Base-by-base conservation (phyloP, 2,113 vertebrate genomes). In the Lethenteron camtschaticum region DNA sequence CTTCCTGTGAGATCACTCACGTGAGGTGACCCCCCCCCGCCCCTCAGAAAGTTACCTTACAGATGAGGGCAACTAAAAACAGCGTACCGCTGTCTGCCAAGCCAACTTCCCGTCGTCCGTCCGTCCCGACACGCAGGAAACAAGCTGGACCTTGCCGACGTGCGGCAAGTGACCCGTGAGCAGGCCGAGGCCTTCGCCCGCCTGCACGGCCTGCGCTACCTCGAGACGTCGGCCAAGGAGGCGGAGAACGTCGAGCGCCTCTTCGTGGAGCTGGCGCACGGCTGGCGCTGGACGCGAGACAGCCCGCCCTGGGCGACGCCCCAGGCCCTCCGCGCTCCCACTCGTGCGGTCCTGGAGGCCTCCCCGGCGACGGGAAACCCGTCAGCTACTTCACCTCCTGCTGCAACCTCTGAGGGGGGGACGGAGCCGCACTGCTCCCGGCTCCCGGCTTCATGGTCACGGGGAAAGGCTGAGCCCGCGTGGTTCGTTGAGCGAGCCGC, bases 371-470 rank as follows among this genome's bases (percentile, higher is more conserved):
- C 79, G 92, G 90, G 70, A 99, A 92, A 80, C 86, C 79, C 78
- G 96, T 99, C 83, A 95, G 83, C 79, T 97, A 96, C 81, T 85
- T 97, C 84, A 90, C 83, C 87, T 99, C 92, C 85, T 99, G 94
- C 85, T n/a, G 8, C 63, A 11, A 24, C 24, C 24, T 16, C n/a
- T 16, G 63, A 66, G 41, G 41, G 41, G 41, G 41, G 41, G 41
- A 41, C 41, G 41, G 3, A 41, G 41, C 41, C 41, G 41, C 41
- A 41, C 41, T 41, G 41, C 41, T 41, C 41, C 41, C 41, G 41
- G 41, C 41, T n/a, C 63, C n/a, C 63, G 24, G 63, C 24, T 66
- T 66, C 24, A n/a, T 9, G 63, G 63, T 24, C 63, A 16, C 24
- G 63, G 63, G 9, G 63, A n/a, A 9, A 66, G n/a, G 63, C n/a